Percentiles rank a stretch among this genome's conserved stretches.
Evolutionary conservation across 1,140 invertebrate species (phyloP).

Genomic region (Aethina tumida): DNA sequence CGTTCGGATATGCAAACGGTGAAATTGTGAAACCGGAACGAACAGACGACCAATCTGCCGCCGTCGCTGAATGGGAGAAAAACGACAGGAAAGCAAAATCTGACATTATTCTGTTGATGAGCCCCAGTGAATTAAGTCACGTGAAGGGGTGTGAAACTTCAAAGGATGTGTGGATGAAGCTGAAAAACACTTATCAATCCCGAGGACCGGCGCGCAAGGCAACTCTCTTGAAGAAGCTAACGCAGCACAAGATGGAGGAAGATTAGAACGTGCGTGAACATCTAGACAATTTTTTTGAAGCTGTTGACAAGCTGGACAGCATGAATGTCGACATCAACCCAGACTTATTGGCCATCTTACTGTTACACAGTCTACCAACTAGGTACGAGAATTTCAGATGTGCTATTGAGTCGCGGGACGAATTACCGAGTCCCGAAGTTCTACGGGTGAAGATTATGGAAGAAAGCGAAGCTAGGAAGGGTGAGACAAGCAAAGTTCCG

Average conservation of each 20-base stretch:
- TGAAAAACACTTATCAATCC: conserved; percentile 19
- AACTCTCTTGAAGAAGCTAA: conserved; percentile 24
- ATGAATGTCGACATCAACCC: conserved; percentile 22
- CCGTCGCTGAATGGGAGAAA: too few species aligned
- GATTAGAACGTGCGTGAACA: conserved; percentile 20
- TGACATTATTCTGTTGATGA: conserved; percentile 19
- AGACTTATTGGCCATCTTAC: conserved; percentile 22
- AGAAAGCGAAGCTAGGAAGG: conserved; percentile 23
- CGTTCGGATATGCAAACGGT: too few species aligned
- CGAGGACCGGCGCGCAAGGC: conserved; percentile 17
- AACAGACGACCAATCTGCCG: too few species aligned
- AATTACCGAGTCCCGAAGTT: conserved; percentile 22
- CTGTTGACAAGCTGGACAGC: conserved; percentile 20
- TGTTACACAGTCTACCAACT: conserved; percentile 26
- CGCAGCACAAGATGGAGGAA: conserved; percentile 20
- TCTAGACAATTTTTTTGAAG: conserved; percentile 20
- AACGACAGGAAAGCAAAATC: too few species aligned
- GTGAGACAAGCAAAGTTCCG: too few species aligned
- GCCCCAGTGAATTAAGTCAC: conserved; percentile 14
- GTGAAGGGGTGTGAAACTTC: conserved; percentile 14
- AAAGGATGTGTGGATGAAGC: conserved; percentile 20
- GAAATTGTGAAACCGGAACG: too few species aligned
- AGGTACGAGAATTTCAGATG: conserved; percentile 27
- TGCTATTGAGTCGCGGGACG: conserved; percentile 28
- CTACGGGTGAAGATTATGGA: conserved; percentile 29